Base-by-base conservation (phyloP, 2,888 invertebrate genomes). In the Gymnoscelis rufifasciata region DNA sequence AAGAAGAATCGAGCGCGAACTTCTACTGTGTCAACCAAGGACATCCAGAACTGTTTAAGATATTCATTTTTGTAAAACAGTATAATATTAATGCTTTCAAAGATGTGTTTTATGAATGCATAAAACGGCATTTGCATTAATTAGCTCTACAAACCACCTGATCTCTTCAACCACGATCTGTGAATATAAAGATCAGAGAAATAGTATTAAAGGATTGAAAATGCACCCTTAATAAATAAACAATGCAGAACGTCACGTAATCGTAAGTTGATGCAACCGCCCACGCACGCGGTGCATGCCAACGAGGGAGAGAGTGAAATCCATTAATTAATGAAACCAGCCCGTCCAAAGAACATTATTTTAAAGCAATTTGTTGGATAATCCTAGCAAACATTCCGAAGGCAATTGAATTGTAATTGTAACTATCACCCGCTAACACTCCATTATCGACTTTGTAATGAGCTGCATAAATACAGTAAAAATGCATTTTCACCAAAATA, bases 221-320 rank as follows among this genome's bases (percentile, higher is more conserved):
- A 29, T n/a, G n/a, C n/a, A n/a, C 47, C 43, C 45, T 24, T 38
- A 44, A 65, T 77, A 68, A 74, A 79, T 76, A 66, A 73, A 67
- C 68, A 69, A 74, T 72, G 43, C 52, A 36, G 44, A n/a, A n/a
- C n/a, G n/a, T 19, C 28, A 38, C 38, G 38, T 35, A 27, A 52
- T 47, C 50, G 38, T 35, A 27, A 52, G 48, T 49, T 53, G 53
- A 59, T 60, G 68, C 69, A 73, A 51, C 66, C 68, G 71, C 62
- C 66, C 68, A 71, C 62, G 82, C 78, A 62, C 57, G 57, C 71
- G 67, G 51, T 52, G 56, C 57, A 60, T 41, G 45, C 59, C 64
- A 48, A 52, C 60, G 60, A 64, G 59, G 58, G 74, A 72, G 78
- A 81, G 74, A 77, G 78, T 67, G 78, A 78, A 81, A 78, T 63